A percentile compares a stretch with the other conserved stretches of the same genome.
These are phyloP conservation scores for Fulmarus glacialis DNA, from an alignment of 2,113 vertebrate species.

Conservation along the genomic window DNA sequence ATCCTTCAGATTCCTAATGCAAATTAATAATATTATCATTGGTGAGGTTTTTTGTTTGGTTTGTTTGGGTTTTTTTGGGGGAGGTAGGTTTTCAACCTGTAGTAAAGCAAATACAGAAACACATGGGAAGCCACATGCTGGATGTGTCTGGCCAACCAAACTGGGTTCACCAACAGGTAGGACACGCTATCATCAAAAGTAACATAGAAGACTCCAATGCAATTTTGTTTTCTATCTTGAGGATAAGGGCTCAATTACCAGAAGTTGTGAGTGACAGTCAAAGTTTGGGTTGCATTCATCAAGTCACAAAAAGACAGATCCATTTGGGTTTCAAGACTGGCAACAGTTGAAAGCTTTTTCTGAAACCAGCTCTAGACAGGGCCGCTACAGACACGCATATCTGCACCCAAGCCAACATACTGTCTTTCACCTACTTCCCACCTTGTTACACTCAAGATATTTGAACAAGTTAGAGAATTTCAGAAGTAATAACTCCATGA, in stretches of 20 bases:
- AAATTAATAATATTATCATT: not conserved
- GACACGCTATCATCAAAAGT: not conserved
- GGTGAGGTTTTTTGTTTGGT: not conserved
- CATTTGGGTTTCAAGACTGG: not conserved
- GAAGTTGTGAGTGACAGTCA: not conserved
- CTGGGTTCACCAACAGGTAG: not conserved
- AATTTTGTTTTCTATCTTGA: not conserved
- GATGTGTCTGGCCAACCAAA: not conserved
- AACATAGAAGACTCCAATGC: not conserved
- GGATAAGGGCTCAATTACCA: not conserved
- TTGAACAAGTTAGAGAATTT: not conserved
- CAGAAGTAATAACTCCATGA: not conserved
- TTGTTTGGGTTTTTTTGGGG: not conserved
- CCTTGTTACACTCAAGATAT: not conserved
- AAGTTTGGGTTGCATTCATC: not conserved
- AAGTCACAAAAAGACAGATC: not conserved
- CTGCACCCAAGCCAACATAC: too few species aligned
- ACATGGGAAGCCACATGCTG: not conserved
- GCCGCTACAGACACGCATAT: fast-evolving
- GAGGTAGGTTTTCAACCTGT: not conserved
- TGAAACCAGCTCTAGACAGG: not conserved
- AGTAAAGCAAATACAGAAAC: not conserved
- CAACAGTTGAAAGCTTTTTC: not conserved
- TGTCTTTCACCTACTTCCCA: not conserved
- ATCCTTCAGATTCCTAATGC: not conserved